These are phyloP conservation scores for Simalia tracyae DNA, from an alignment of 2,797 vertebrate genomes.

Conservation along the genomic window DNA sequence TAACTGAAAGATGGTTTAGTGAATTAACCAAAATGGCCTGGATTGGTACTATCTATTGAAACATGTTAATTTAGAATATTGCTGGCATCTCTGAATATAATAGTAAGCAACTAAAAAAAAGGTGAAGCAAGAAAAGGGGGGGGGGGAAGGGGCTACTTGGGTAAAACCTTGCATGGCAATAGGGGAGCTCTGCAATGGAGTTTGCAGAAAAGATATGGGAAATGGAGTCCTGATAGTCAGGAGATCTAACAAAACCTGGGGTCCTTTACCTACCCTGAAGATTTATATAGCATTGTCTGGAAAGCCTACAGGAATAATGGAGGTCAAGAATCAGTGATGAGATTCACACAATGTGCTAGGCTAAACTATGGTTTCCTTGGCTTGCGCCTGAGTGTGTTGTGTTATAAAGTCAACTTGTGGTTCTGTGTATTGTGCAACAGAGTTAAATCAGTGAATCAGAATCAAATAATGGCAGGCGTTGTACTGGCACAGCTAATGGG, in stretches of 20 bases:
- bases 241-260: background rate
- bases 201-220: background rate
- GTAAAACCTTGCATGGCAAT: background rate
- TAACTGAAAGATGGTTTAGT: background rate
- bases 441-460: background rate
- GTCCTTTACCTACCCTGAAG: background rate
- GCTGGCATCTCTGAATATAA: background rate
- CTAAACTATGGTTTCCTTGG: background rate
- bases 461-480: background rate
- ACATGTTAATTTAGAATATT: background rate
- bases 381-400: background rate
- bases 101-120: background rate
- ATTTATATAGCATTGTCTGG: background rate
- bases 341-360: background rate
- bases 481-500: background rate
- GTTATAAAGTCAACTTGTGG: background rate
- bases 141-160: no score
- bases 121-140: background rate
- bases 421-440: background rate
- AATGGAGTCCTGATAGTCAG: background rate
- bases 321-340: background rate
- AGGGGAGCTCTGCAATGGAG: background rate
- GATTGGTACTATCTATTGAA: background rate
- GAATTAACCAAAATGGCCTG: background rate
- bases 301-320: background rate